Base-by-base conservation (phyloP, 2,888 invertebrate genomes). In the Cantharis rustica region DNA sequence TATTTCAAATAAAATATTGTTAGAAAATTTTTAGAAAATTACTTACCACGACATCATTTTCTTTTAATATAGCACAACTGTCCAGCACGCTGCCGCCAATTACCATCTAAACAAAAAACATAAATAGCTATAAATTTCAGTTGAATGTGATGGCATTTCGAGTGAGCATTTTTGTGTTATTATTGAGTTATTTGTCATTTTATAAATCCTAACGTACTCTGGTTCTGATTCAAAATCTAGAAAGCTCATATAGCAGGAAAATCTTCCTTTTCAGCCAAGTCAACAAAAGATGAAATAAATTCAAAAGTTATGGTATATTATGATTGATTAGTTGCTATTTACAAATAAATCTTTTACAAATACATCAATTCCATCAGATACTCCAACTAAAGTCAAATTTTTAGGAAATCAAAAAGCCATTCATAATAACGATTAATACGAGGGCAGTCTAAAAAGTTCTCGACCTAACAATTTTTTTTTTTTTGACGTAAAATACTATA, bases 31-130 rank as follows among this genome's bases (percentile, higher is more conserved):
- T 79, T 64, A 11, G 72, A 27, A 15, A 16, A 69, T 71, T 75
- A 89, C 93, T 92, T 88, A 95, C 95, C 91, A 92, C 91, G 77
- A 94, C 89, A 78, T 89, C 87, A 31, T 90, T 89, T 70, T 93
- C 93, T 15, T 90, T 88, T 63, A 95, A 87, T 72, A 91, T 91
- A 73, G 93, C 90, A 0, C 93, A 92, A 73, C 93, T 91, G 85
- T 96, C 96, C 75, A 95, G 88, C 79, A 94, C 93, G 7, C 95
- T 93, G 3, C 95, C 96, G 1, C 96, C 96, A 78, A 96, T 92
- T 16, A 96, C 92, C 15, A 95, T 89, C 88, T 93, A 47, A 47
- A 47, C 47, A 47, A 47, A 47, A 31, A 31, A 31, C 0, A 47
- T n/a, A 47, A 47, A 47, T 47, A n/a, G n/a, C n/a, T 47, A 47